Conservation (phyloP, 2,797 vertebrate genomes). For the Mustela erminea region DNA sequence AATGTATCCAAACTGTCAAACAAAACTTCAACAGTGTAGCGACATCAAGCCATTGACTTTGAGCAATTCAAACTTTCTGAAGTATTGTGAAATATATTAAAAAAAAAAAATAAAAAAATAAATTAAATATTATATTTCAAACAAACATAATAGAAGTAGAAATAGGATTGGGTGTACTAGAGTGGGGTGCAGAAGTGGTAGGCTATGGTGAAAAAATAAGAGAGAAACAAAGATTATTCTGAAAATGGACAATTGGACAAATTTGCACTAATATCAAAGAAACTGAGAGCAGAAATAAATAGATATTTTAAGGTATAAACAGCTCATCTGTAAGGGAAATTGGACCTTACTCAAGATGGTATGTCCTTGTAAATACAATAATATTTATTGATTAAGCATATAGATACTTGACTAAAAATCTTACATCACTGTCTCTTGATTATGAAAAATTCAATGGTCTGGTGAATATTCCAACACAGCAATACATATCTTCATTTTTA, state of each 20-base stretch:
- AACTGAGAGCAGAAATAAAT: neutral
- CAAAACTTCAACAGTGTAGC: neutral
- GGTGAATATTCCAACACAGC: neutral
- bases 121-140: neutral
- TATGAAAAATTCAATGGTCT: neutral
- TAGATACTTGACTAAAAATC: neutral
- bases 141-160: neutral
- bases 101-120: no score
- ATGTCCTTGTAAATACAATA: neutral
- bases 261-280: neutral
- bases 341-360: neutral
- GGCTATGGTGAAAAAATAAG: neutral
- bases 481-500: conserved; percentile 14
- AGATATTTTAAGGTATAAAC: neutral
- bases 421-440: conserved; percentile 15
- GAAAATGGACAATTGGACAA: neutral
- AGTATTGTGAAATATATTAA: conserved; percentile 23
- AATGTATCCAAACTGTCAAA: conserved; percentile 1
- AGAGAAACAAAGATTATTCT: neutral
- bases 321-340: neutral
- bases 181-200: neutral
- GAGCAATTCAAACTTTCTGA: neutral
- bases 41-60: neutral
- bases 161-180: neutral
- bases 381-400: conserved; percentile 26